phyloP scores from a whole-genome alignment of 2,113 vertebrate species.

The Larimichthys polyactis region DNA sequence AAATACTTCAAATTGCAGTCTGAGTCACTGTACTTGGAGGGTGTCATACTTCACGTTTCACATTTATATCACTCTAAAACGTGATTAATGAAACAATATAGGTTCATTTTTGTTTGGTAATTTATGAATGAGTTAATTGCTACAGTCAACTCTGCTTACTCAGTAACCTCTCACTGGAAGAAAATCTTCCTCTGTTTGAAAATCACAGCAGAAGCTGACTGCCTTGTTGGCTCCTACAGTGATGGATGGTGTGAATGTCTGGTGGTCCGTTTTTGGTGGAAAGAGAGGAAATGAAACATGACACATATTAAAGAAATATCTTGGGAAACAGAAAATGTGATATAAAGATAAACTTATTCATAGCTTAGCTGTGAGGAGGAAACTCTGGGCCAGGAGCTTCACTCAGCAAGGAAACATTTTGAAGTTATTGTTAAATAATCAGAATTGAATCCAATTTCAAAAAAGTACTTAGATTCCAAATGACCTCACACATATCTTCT shows the following conservation, averaged over 20 bases:
- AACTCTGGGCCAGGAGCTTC: background rate
- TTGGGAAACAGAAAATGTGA: constrained; percentile 16
- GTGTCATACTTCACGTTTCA: background rate
- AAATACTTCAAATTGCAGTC: constrained; percentile 27
- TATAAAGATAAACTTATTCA: constrained; percentile 21
- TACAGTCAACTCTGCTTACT: constrained; percentile 18
- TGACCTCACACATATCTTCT: too few relatives aligned
- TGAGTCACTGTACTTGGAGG: background rate
- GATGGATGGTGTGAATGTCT: constrained; percentile 60
- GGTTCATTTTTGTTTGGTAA: background rate
- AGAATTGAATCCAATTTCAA: background rate
- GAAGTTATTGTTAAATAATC: background rate
- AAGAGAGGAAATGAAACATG: constrained; percentile 66
- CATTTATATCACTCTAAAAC: background rate
- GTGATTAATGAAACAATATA: constrained; percentile 1
- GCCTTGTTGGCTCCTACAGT: constrained; percentile 39
- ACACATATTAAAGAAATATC: constrained; percentile 23
- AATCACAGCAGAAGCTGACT: constrained; percentile 35
- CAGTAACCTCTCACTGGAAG: constrained; percentile 19
- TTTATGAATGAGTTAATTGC: constrained; percentile 22
- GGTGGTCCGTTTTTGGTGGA: constrained; percentile 33
- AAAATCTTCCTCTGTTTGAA: constrained; percentile 21
- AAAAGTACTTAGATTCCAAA: too few relatives aligned
- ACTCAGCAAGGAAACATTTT: background rate
- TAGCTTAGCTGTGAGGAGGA: background rate